Conservation (phyloP, 2,113 vertebrate genomes). For the Struthio camelus region DNA sequence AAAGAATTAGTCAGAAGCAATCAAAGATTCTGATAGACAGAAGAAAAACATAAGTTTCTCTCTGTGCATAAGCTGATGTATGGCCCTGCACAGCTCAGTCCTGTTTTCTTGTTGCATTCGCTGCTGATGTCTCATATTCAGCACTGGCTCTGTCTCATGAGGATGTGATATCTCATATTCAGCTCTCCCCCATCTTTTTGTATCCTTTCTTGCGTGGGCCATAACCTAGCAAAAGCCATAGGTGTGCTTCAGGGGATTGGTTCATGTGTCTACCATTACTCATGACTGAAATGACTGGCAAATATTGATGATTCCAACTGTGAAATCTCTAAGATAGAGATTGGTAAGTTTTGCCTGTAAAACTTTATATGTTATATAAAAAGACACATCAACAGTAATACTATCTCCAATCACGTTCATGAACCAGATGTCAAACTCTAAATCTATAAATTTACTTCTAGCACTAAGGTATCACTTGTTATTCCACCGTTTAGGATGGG, state of each 20-base stretch:
- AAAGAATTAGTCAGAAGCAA: constrained; percentile 14
- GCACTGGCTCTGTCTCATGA: neutral
- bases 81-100: neutral
- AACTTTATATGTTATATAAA: neutral
- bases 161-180: neutral
- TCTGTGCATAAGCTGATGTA: neutral
- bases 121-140: neutral
- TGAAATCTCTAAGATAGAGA: neutral
- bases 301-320: neutral
- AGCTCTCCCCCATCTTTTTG: neutral
- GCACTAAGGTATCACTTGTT: neutral
- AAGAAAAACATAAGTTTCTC: neutral
- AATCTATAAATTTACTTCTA: neutral
- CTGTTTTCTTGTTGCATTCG: neutral
- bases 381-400: neutral
- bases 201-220: fast-evolving
- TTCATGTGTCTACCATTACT: neutral
- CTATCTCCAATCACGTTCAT: neutral
- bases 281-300: neutral
- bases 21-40: neutral
- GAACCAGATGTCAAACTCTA: neutral
- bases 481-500: neutral
- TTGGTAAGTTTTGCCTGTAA: neutral
- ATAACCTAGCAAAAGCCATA: neutral
- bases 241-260: neutral